phyloP scores from a whole-genome alignment of 2,888 invertebrate genomes.

The Tipula helvola region DNA sequence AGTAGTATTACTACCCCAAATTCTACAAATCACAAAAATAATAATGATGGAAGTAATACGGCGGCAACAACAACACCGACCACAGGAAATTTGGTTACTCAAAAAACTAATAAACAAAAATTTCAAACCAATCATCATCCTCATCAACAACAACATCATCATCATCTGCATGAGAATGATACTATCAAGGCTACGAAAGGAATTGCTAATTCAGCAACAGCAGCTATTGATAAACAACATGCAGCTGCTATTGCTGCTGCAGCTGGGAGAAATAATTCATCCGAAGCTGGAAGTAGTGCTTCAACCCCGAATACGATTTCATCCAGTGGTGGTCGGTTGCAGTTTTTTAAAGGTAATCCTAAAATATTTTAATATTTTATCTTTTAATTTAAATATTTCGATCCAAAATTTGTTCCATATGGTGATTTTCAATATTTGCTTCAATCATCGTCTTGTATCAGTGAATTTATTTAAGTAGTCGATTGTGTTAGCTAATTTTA shows the following conservation, averaged over 20 bases:
- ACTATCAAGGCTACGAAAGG: not conserved
- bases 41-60: not conserved
- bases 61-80: not conserved
- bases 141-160: not conserved
- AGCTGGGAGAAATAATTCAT: conserved; percentile 7
- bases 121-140: not conserved
- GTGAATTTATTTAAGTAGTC: not conserved
- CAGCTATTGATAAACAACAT: not conserved
- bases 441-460: not conserved
- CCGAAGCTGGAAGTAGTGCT: conserved; percentile 12
- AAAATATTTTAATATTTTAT: not conserved
- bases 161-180: not conserved
- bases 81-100: not conserved
- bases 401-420: not conserved
- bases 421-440: not conserved
- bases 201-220: not conserved
- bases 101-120: not conserved
- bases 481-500: no score
- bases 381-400: no score
- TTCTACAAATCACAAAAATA: not conserved
- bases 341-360: conserved; percentile 34
- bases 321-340: conserved; percentile 29
- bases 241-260: not conserved
- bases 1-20: not conserved
- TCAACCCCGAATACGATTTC: not conserved